Evolutionary conservation across 2,797 vertebrate species (phyloP).

Genomic region (Gobio occitaniae): DNA sequence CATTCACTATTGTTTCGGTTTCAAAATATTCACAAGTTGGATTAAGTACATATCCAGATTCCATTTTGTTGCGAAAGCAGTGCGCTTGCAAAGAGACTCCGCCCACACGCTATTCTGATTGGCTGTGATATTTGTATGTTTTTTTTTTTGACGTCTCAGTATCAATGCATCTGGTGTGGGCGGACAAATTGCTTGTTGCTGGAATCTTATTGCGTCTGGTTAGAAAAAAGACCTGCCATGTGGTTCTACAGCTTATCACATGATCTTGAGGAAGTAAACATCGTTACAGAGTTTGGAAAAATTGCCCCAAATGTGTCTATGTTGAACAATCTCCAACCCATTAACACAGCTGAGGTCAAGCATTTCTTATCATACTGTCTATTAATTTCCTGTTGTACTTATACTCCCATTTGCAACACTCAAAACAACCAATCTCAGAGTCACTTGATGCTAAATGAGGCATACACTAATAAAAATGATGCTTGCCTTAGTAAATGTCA

Average conservation of each 20-base stretch:
- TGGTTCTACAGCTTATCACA: not conserved
- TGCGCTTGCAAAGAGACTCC: not conserved
- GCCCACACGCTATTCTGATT: not conserved
- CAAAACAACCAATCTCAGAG: slow-evolving; percentile 19
- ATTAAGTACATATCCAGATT: not conserved
- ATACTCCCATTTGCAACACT: not conserved
- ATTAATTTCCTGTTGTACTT: slow-evolving; percentile 35
- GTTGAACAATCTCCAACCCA: slow-evolving; percentile 8
- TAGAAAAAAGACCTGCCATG: not conserved
- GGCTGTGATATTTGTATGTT: not conserved
- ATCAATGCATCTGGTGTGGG: not conserved
- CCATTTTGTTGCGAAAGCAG: not conserved
- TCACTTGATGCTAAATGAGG: slow-evolving; percentile 4
- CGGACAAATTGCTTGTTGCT: not conserved
- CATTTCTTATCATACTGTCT: not conserved
- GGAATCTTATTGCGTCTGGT: not conserved
- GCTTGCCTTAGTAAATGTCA: not conserved
- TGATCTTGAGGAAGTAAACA: slow-evolving; percentile 1
- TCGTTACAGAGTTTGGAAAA: not conserved
- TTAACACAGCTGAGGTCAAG: slow-evolving; percentile 1
- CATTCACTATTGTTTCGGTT: no score
- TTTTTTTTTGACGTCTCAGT: not conserved
- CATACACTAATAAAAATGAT: not conserved
- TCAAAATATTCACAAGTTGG: not conserved
- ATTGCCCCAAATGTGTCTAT: slow-evolving; percentile 1